These are phyloP conservation scores for Eptatretus burgeri DNA, from an alignment of 2,113 vertebrate genomes.

Conservation along the genomic window DNA sequence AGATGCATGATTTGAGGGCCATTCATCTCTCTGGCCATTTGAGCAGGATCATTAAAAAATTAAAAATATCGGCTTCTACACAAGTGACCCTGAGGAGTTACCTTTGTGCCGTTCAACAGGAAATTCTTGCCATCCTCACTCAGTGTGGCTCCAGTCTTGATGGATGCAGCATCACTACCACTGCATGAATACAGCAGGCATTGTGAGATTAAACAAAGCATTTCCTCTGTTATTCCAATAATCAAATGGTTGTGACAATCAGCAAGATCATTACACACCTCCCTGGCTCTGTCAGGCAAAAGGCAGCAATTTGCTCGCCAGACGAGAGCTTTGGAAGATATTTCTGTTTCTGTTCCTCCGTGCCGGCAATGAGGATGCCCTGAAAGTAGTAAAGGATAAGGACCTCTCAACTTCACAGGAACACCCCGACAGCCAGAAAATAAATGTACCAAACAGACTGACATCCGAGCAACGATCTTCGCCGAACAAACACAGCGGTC, in stretches of 20 bases:
- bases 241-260: neutral
- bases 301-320: conserved; percentile 64
- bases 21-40: no score
- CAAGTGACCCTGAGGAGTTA: conserved; percentile 12
- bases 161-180: conserved; percentile 75
- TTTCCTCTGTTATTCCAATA: neutral
- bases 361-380: conserved; percentile 70
- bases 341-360: conserved; percentile 55
- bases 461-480: no score
- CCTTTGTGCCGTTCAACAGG: conserved; percentile 59
- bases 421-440: neutral
- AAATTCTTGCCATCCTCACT: conserved; percentile 48
- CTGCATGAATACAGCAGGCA: conserved; percentile 16
- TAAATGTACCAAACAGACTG: neutral
- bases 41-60: no score
- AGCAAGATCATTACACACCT: conserved; percentile 26
- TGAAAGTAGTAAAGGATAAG: conserved; percentile 14
- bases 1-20: no score
- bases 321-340: conserved; percentile 58
- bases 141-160: conserved; percentile 36
- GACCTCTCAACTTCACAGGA: neutral
- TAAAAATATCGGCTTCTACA: no score
- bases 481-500: no score
- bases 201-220: neutral
- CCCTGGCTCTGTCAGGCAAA: conserved; percentile 68